Evolutionary conservation across 2,113 vertebrate genomes (phyloP), one percentile per base, ranked within the genome.

Genomic region (Tachycineta bicolor): DNA sequence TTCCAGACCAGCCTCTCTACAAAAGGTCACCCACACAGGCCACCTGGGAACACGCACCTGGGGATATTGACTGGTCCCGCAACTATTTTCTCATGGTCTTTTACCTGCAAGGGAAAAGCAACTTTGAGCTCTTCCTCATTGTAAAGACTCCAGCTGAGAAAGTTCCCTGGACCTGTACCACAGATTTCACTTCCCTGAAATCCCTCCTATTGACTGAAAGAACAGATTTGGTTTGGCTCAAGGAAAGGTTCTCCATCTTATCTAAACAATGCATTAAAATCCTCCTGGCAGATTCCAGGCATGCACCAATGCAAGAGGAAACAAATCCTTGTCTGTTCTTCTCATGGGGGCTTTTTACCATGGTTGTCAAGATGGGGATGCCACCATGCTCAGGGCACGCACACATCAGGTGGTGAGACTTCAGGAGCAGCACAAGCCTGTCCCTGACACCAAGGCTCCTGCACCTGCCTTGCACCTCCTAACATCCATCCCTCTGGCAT

Each of bases 271-370:
- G 50, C 44, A 55, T 83, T 92, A 88, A 86, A 90, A 76, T 80
- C 93, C 90, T 89, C 64, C 83, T 31, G 47, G 79, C 58, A 92
- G 96, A 90, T 44, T 28, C 60, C 79, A 93, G 52, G 58, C 67
- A 83, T 37, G 79, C 58, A 78, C n/a, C 8, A 7, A 84, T 93
- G 25, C 44, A 83, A 80, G 67, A 71, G 75, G 71, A 96, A 95
- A 94, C 17, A 90, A 94, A 82, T 33, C 47, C 11, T 58, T 93
- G 34, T 89, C 94, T 96, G 73, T 59, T 92, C 83, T 97, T 95
- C 39, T 81, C 41, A 33, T 82, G 33, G 20, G 34, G 28, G 34
- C 29, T 85, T 81, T 91, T 53, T 25, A 68, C 41, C 2, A 0
- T 6, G 23, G 29, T n/a, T 62, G 33, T 41, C 16, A 90, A 43